Conservation (phyloP, 2,888 invertebrate species). For the Xestia rhomboidea region DNA sequence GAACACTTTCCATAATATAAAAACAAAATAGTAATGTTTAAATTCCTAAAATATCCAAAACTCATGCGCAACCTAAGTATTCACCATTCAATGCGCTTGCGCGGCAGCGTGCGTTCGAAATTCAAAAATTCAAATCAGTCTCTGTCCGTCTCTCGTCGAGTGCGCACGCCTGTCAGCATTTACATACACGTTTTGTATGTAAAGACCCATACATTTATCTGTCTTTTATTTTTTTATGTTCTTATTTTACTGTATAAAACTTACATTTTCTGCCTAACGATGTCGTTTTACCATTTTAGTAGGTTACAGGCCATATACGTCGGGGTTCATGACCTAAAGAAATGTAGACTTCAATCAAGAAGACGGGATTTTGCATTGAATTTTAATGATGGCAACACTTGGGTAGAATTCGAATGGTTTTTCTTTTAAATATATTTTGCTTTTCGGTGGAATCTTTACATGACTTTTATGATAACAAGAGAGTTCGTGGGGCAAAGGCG, state of each 20-base stretch:
- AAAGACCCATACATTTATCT: slow-evolving; percentile 76
- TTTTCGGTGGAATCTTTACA: slow-evolving; percentile 11
- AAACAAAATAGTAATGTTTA: background rate
- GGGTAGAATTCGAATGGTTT: slow-evolving; percentile 42
- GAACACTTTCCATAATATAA: too few relatives aligned
- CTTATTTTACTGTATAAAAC: slow-evolving; percentile 79
- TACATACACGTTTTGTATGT: slow-evolving; percentile 82
- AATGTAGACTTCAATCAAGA: slow-evolving; percentile 68
- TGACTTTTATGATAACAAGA: too few relatives aligned
- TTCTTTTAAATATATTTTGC: slow-evolving; percentile 26
- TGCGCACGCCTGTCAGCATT: slow-evolving; percentile 82
- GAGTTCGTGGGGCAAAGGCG: too few relatives aligned
- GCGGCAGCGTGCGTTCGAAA: slow-evolving; percentile 75
- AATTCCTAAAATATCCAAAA: slow-evolving; percentile 32
- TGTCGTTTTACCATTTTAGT: slow-evolving; percentile 81
- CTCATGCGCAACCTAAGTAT: slow-evolving; percentile 75
- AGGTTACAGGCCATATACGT: slow-evolving; percentile 66
- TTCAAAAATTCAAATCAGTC: slow-evolving; percentile 90
- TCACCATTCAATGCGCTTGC: slow-evolving; percentile 86
- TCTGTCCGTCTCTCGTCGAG: slow-evolving; percentile 79
- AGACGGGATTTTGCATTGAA: slow-evolving; percentile 62
- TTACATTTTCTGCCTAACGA: slow-evolving; percentile 84
- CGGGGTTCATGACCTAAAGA: slow-evolving; percentile 66
- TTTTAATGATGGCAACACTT: slow-evolving; percentile 68
- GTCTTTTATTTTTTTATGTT: slow-evolving; percentile 65